Conservation (phyloP, 2,888 invertebrate species). For the Thymelicus acteon region DNA sequence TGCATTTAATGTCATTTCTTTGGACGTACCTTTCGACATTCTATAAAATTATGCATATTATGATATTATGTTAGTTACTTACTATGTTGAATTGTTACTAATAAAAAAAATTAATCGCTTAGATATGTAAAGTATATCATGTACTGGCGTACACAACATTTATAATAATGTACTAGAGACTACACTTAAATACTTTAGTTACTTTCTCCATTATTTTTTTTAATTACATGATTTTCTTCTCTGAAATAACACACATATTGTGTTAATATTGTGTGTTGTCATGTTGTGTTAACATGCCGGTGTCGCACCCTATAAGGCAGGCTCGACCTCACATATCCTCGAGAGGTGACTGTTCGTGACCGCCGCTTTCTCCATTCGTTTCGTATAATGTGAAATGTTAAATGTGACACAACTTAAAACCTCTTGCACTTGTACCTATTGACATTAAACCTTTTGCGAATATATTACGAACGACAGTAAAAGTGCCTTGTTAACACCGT, state of each 20-base stretch:
- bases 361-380: slow-evolving; percentile 73
- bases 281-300: not conserved
- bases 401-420: slow-evolving; percentile 33
- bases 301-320: slow-evolving; percentile 52
- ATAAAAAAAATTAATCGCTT: too few species aligned
- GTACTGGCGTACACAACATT: too few species aligned
- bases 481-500: slow-evolving; percentile 14
- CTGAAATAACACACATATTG: not conserved
- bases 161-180: too few species aligned
- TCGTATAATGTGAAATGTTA: slow-evolving; percentile 62
- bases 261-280: slow-evolving; percentile 4
- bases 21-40: too few species aligned
- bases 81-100: too few species aligned
- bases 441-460: slow-evolving; percentile 30
- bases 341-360: slow-evolving; percentile 66
- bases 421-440: slow-evolving; percentile 28
- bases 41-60: too few species aligned
- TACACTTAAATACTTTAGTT: too few species aligned
- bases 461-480: slow-evolving; percentile 18
- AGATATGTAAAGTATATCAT: too few species aligned
- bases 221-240: not conserved
- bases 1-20: too few species aligned
- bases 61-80: too few species aligned
- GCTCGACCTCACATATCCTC: slow-evolving; percentile 26
- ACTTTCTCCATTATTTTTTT: too few species aligned